Percentiles rank a stretch among this genome's conserved stretches.
Evolutionary conservation across 2,797 vertebrate species (phyloP).

Genomic region (Arnoldichthys spilopterus): DNA sequence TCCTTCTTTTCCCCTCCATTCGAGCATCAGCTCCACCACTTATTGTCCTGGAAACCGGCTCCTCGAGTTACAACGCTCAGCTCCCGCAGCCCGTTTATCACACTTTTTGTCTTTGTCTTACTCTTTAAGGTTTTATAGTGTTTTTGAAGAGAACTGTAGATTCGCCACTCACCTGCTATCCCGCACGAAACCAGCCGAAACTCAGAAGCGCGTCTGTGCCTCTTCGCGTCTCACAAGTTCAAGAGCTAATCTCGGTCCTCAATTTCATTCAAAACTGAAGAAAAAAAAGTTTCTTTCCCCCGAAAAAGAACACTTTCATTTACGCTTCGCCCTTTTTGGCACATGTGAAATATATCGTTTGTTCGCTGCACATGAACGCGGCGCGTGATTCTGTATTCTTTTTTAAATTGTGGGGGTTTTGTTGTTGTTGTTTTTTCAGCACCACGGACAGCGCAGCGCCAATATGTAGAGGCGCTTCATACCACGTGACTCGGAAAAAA

Average conservation of each 20-base stretch:
- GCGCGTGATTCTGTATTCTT: slow-evolving; percentile 6
- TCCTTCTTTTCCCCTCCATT: no score
- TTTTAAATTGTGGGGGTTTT: background rate
- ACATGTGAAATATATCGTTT: slow-evolving; percentile 46
- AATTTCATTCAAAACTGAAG: slow-evolving; percentile 36
- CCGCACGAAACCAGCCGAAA: slow-evolving; percentile 50
- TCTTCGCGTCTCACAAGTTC: slow-evolving; percentile 29
- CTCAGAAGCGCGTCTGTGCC: slow-evolving; percentile 41
- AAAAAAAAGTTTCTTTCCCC: slow-evolving; percentile 43
- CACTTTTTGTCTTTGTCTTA: no score
- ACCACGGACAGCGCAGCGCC: slow-evolving; percentile 90
- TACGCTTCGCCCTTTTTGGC: slow-evolving; percentile 34
- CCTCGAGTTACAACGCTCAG: background rate
- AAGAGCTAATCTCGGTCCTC: slow-evolving; percentile 38
- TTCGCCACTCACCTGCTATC: slow-evolving; percentile 56
- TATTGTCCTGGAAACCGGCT: background rate
- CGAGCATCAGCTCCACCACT: no score
- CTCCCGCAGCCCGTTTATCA: no score
- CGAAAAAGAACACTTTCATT: background rate
- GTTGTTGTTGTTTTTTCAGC: slow-evolving; percentile 78
- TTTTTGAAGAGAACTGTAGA: background rate
- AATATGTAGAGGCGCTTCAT: slow-evolving; percentile 80
- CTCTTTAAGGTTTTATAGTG: no score
- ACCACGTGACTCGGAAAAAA: slow-evolving; percentile 78
- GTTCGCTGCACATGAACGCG: slow-evolving; percentile 33